phyloP scores from a whole-genome alignment of 1,140 invertebrate genomes.

The Cardiocondyla obscurior region DNA sequence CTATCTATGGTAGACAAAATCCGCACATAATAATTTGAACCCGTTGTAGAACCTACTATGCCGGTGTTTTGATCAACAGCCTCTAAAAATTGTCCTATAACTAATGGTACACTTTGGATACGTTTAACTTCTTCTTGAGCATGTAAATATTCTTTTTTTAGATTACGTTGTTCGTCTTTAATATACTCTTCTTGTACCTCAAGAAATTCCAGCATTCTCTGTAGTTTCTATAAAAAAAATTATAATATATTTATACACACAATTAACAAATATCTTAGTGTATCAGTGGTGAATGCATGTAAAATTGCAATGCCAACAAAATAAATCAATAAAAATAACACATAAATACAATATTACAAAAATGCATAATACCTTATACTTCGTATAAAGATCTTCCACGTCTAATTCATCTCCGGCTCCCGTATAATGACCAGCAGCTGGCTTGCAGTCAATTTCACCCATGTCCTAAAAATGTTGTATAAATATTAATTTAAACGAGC shows the following conservation, averaged over 20 bases:
- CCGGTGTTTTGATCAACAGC: conserved; percentile 99
- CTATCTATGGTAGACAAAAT: conserved; percentile 97
- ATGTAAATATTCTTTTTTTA: conserved; percentile 99
- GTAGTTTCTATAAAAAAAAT: conserved; percentile 90
- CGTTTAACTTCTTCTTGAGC: conserved; percentile 99
- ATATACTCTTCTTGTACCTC: conserved; percentile 99
- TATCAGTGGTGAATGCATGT: too few species aligned
- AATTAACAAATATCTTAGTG: too few species aligned
- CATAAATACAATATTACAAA: conserved; percentile 49
- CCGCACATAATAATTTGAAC: conserved; percentile 99
- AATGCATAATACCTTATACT: conserved; percentile 90
- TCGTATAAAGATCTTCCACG: conserved; percentile 96
- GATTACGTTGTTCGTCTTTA: conserved; percentile 98
- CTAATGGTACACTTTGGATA: conserved; percentile 98
- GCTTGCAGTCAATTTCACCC: conserved; percentile 85
- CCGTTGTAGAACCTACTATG: conserved; percentile 92
- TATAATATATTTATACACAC: conserved; percentile 40
- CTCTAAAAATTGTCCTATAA: conserved; percentile 99
- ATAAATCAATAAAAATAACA: background rate
- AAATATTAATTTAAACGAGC: conserved; percentile 1
- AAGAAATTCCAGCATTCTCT: conserved; percentile 97
- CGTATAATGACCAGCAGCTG: conserved; percentile 83
- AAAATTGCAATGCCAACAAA: too few species aligned
- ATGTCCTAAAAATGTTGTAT: conserved; percentile 84
- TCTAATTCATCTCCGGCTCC: conserved; percentile 90